Conservation (phyloP, 30 jellyfish, hydroid and myxozoan genomes). For the Aurelia sp. region DNA sequence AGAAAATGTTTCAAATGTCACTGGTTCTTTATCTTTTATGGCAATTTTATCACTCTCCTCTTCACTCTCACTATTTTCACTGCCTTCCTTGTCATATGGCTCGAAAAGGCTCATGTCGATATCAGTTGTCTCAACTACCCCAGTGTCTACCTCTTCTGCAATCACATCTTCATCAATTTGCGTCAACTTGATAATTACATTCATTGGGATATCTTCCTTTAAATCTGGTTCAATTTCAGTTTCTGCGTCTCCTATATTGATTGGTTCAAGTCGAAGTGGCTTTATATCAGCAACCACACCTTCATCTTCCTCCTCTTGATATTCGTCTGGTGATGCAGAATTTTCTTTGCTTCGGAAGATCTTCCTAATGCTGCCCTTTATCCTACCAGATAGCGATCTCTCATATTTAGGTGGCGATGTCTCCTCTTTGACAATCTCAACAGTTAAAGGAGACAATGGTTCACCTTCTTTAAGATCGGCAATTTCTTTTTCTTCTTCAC, state of each 20-base stretch:
- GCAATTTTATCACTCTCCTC: background rate
- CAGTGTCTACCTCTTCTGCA: background rate
- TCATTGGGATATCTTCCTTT: too few species aligned
- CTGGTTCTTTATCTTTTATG: background rate
- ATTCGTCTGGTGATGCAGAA: background rate
- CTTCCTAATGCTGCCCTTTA: background rate
- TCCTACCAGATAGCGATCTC: background rate
- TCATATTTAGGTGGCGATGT: background rate
- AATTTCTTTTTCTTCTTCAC: background rate
- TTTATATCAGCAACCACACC: background rate
- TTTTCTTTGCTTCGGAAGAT: background rate
- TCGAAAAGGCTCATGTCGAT: background rate
- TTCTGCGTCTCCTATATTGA: background rate
- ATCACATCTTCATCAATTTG: background rate
- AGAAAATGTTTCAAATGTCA: too few species aligned
- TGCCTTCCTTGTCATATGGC: too few species aligned
- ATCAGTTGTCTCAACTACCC: constrained; percentile 4
- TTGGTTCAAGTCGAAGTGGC: background rate
- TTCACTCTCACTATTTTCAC: background rate
- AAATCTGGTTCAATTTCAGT: too few species aligned
- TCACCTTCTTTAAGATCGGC: background rate
- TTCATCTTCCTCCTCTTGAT: background rate
- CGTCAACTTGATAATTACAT: too few species aligned
- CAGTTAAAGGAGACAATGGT: background rate
- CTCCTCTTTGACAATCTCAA: background rate